Evolutionary conservation across 1,140 invertebrate genomes (phyloP), one percentile per base, ranked within the genome.

Genomic region (Acromyrmex echinatior): DNA sequence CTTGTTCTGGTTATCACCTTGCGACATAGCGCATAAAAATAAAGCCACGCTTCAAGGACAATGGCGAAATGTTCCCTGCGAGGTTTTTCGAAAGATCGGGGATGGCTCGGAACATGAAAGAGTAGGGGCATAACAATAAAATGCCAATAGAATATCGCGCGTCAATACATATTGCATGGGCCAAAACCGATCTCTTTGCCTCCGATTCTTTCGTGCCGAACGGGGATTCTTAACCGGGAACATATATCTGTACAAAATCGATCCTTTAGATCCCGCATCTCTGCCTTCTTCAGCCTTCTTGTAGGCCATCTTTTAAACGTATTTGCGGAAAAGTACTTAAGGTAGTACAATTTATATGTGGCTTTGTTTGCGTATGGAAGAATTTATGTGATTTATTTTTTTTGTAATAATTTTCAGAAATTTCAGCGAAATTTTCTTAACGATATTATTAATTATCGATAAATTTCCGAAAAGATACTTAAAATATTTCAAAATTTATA

Each of bases 121-220:
- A 49, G 56, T 16, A 56, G 35, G 10, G 28, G 21, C 70, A 60
- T 66, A 56, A 90, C 77, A 89, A 89, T 86, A 89, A 93, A 93
- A 91, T 82, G 68, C 58, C 84, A 92, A 91, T 87, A 85, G 88
- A 92, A 91, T 86, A 90, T 91, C 66, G 60, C n/a, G 62, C 87
- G 45, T 16, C 56, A 62, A 92, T 92, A 92, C 85, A 87, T 91
- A 91, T 88, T 88, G 81, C 86, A 63, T 76, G 87, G 73, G 49
- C 65, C 66, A 77, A 79, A 60, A 51, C 74, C 63, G 68, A 12
- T 39, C 16, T 45, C 77, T 28, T 65, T 74, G 21, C 21, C 12
- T 56, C 65, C 49, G 7, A 28, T 14, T 6, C 21, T 4, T 73
- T 51, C 10, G 5, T 9, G 10, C 31, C 14, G n/a, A 9, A 31